phyloP scores from a whole-genome alignment of 2,888 invertebrate genomes.

The Deilephila porcellus region DNA sequence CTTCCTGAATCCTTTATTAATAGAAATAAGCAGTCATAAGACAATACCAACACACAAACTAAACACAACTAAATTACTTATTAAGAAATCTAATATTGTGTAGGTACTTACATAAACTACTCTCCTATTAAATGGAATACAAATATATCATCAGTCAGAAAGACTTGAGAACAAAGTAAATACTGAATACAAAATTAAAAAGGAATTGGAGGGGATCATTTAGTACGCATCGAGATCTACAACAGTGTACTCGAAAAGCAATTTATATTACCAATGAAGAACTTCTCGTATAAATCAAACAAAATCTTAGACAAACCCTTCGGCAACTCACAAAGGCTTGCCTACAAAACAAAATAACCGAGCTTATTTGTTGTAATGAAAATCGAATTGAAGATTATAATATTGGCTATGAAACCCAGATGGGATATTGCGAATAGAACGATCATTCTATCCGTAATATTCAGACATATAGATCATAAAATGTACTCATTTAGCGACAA shows the following conservation, averaged over 20 bases:
- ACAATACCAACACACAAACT: too few species aligned
- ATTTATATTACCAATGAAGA: conserved; percentile 6
- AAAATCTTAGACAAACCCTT: conserved; percentile 5
- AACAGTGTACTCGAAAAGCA: conserved; percentile 3
- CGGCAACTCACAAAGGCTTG: conserved; percentile 13
- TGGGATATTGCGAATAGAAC: conserved; percentile 2
- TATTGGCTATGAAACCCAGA: conserved; percentile 4
- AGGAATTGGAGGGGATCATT: not conserved
- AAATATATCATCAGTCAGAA: not conserved
- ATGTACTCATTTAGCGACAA: conserved; percentile 59
- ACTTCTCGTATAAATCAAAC: not conserved
- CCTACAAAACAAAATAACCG: not conserved
- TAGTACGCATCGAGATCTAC: conserved; percentile 4
- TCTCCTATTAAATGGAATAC: not conserved
- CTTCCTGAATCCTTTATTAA: too few species aligned
- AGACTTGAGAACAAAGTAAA: conserved; percentile 3
- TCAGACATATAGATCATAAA: conserved; percentile 50
- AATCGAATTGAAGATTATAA: conserved; percentile 1
- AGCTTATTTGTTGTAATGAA: conserved; percentile 10
- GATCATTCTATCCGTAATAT: conserved; percentile 23
- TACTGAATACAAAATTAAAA: conserved; percentile 6
- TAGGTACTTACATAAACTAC: not conserved
- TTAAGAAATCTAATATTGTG: too few species aligned
- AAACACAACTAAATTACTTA: not conserved
- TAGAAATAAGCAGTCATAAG: too few species aligned